Percentiles rank a stretch among this genome's conserved stretches.
These are phyloP conservation scores for Cylindroiulus punctatus DNA, from an alignment of 2,888 invertebrate genomes.

Conservation along the genomic window DNA sequence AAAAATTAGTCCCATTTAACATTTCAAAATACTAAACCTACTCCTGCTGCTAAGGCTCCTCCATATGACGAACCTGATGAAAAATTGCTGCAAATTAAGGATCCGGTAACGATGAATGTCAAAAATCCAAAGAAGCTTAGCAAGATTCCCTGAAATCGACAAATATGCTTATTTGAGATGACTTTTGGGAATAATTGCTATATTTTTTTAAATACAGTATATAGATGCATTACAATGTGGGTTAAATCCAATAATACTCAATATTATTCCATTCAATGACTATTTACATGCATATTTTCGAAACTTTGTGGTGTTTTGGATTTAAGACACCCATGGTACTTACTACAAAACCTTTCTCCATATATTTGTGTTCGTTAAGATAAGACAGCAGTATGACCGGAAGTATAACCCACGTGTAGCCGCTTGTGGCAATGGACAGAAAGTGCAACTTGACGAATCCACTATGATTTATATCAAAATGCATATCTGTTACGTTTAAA, in stretches of 20 bases:
- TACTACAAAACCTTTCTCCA: constrained; percentile 13
- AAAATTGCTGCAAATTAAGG: neutral
- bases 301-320: too few relatives aligned
- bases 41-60: neutral
- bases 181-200: too few relatives aligned
- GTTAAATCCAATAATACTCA: too few relatives aligned
- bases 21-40: neutral
- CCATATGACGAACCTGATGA: too few relatives aligned
- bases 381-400: constrained; percentile 30
- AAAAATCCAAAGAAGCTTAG: constrained; percentile 1
- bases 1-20: neutral
- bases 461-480: neutral
- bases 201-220: too few relatives aligned
- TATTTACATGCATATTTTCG: too few relatives aligned
- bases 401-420: constrained; percentile 49
- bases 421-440: constrained; percentile 48
- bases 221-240: too few relatives aligned
- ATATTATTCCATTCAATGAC: too few relatives aligned
- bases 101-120: neutral
- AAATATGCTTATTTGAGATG: too few relatives aligned
- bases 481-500: neutral
- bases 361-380: constrained; percentile 1
- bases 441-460: constrained; percentile 30
- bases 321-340: neutral
- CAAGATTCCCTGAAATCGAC: neutral